phyloP scores from a whole-genome alignment of 2,888 invertebrate genomes.

The Tridacna crocea region DNA sequence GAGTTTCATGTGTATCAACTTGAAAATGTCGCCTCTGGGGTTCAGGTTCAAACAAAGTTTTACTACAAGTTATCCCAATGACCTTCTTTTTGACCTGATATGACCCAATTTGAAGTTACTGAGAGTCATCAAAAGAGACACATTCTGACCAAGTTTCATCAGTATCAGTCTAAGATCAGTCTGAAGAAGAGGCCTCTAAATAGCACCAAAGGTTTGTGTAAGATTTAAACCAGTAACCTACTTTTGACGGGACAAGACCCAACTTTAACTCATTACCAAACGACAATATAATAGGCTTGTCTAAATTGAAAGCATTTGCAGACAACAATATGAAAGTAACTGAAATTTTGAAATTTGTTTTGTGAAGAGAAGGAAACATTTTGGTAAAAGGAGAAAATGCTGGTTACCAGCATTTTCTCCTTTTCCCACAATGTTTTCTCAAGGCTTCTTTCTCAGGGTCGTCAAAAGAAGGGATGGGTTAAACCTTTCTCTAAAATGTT shows the following conservation, averaged over 20 bases:
- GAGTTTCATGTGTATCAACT: background rate
- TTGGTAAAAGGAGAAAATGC: background rate
- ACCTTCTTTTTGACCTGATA: background rate
- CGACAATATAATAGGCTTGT: too few species aligned
- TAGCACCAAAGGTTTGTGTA: background rate
- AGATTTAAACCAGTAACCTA: background rate
- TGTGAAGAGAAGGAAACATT: background rate
- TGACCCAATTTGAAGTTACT: background rate
- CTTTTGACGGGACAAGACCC: background rate
- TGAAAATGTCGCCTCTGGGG: background rate
- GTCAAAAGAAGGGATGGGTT: background rate
- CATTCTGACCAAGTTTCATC: background rate
- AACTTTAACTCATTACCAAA: background rate
- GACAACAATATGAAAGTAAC: too few species aligned
- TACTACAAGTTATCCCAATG: background rate
- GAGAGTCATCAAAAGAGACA: background rate
- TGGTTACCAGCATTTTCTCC: background rate
- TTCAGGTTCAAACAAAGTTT: background rate
- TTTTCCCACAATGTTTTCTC: background rate
- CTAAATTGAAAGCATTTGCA: too few species aligned
- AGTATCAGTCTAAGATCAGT: too few species aligned
- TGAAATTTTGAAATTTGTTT: too few species aligned
- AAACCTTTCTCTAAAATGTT: too few species aligned
- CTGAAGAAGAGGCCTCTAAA: background rate
- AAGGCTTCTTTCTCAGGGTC: background rate